These are phyloP conservation scores for Latrodectus hesperus DNA, from an alignment of 2,888 invertebrate species.

Conservation along the genomic window DNA sequence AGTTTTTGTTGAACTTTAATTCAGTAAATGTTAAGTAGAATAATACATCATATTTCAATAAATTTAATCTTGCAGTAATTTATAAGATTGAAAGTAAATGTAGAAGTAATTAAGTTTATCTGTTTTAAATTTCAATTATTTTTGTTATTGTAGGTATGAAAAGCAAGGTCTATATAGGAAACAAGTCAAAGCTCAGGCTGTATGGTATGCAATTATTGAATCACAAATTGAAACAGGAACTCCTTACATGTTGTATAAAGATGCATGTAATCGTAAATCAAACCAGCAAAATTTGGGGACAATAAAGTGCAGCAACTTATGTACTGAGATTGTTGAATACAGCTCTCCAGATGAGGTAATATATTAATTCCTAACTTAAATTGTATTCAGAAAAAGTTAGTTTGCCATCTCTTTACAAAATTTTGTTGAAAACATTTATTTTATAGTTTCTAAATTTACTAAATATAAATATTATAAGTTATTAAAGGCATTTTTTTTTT, in stretches of 20 bases:
- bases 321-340: conserved; percentile 98
- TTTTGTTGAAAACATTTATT: no score
- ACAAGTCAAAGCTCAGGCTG: conserved; percentile 84
- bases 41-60: no score
- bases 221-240: conserved; percentile 98
- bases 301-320: conserved; percentile 97
- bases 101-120: conserved; percentile 14
- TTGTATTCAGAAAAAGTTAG: not conserved
- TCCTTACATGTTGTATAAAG: conserved; percentile 97
- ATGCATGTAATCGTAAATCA: conserved; percentile 96
- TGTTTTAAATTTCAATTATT: conserved; percentile 8
- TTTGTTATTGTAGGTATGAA: conserved; percentile 81
- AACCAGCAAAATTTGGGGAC: conserved; percentile 99
- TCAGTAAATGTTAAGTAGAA: no score
- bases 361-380: conserved; percentile 28
- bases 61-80: no score
- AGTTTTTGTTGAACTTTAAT: no score
- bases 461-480: no score
- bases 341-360: conserved; percentile 89
- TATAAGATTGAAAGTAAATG: no score
- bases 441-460: no score
- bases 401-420: not conserved
- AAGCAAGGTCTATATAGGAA: conserved; percentile 81
- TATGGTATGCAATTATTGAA: conserved; percentile 96
- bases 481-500: conserved; percentile 59